Evolutionary conservation across 2,797 vertebrate species (phyloP), one percentile per base, ranked within the genome.

Genomic region (Chloroceryle amazona): DNA sequence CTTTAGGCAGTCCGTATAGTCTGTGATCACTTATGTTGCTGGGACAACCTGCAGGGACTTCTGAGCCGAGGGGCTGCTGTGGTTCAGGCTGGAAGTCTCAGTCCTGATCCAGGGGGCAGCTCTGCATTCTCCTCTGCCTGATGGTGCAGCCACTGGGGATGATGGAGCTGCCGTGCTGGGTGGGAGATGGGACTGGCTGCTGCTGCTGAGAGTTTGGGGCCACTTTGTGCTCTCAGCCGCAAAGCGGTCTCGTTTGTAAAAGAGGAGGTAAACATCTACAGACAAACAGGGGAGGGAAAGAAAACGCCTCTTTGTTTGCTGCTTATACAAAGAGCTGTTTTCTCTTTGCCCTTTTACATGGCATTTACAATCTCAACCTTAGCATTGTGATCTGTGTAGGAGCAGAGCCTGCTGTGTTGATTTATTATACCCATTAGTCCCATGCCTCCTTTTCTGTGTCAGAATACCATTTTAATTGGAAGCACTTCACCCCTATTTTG

Each of bases 291-390:
- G 47, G 74, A 96, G 61, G 41, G 23, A 81, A 90, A 91, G 85
- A 95, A 78, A 95, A 88, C 57, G 57, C 73, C 79, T 79, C 90
- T 93, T 93, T 96, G 92, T 96, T 90, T 86, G 52, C n/a, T 92
- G 5, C 82, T 91, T 57, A 28, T 73, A 96, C 87, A 94, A 95
- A 92, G 88, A 61, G 44, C 65, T 93, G 67, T 28, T 89, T 86
- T 74, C 74, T 21, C 44, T 65, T 85, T 66, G 61, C 68, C 54
- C 39, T 66, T 10, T 87, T 65, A 42, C 41, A 10, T 46, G 80
- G 28, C 57, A 72, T 82, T 91, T 84, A 31, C 19, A 73, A 57
- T 79, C 73, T 65, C 51, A 93, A 92, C 73, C 51, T 93, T 54
- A 90, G 55, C 73, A 54, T 33, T 89, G 75, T 90, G 33, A 79